Evolutionary conservation across 2,113 vertebrate genomes (phyloP).

Genomic region (Ancistrus triradiatus): DNA sequence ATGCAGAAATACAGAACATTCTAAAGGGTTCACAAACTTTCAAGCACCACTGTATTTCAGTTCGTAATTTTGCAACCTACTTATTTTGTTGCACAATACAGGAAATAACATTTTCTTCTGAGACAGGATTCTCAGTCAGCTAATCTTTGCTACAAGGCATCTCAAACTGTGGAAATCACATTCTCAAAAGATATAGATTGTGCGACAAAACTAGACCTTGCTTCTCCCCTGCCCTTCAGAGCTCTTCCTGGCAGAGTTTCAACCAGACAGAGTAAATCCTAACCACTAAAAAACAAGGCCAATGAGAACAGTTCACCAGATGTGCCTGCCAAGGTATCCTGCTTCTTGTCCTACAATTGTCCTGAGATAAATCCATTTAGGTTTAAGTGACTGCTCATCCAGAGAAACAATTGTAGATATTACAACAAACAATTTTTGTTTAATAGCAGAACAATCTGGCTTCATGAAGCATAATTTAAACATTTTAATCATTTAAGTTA

Average conservation of each 20-base stretch:
- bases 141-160: conserved; percentile 38
- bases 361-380: too few species aligned
- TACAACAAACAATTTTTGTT: too few species aligned
- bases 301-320: not conserved
- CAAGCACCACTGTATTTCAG: too few species aligned
- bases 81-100: conserved; percentile 6
- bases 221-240: conserved; percentile 31
- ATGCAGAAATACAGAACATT: too few species aligned
- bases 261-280: conserved; percentile 38
- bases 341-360: conserved; percentile 2
- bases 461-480: too few species aligned
- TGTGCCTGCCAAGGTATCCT: not conserved
- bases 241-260: conserved; percentile 21
- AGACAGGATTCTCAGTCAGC: conserved; percentile 18
- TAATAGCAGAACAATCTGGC: too few species aligned
- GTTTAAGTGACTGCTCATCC: too few species aligned
- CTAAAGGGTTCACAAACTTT: too few species aligned
- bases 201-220: conserved; percentile 35
- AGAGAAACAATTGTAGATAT: too few species aligned
- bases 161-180: conserved; percentile 36
- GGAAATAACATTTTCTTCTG: conserved; percentile 37
- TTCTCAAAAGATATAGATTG: conserved; percentile 19
- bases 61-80: not conserved
- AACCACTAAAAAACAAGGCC: conserved; percentile 41
- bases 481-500: too few species aligned